Base-by-base conservation (phyloP, 1,140 invertebrate species). In the Trichonephila inaurata region DNA sequence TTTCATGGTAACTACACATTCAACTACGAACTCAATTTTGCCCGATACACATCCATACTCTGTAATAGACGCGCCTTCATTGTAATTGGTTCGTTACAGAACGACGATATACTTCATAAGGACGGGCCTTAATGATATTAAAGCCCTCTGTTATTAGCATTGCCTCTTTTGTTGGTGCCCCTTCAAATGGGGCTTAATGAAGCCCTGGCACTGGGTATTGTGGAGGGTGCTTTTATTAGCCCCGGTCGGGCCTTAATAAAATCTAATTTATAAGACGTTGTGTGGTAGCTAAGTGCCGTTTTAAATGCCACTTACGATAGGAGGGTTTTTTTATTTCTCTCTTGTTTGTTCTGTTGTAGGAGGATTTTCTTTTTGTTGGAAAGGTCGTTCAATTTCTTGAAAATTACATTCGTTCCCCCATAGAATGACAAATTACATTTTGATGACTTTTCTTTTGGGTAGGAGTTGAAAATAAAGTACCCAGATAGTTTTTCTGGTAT, bases 81-180 rank as follows among this genome's bases (percentile, higher is more conserved):
- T 90, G 89, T 90, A 90, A 90, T 90, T 90, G 89, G 89, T 69
- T 90, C 89, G 66, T 82, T 90, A 69, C 69, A 72, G 72, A 81
- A 33, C 51, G 16, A 69, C 66, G 89, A 69, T 90, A 90, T 90
- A 90, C 89, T 90, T 90, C 89, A 90, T 90, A 90, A 90, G 89
- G 89, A 90, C 81, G 51, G 40, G 64, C 69, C 61, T 40, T 90
- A 90, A 90, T 90, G 89, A 81, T 69, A 90, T 90, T 90, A 90
- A 90, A 90, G 58, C 89, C 64, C 72, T 77, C 89, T 81, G 69
- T 90, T 90, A 90, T 90, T 90, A 90, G 89, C 89, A 90, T 81
- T 90, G 58, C 33, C 72, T 90, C 89, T 90, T 90, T 90, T 90
- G 89, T 90, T 90, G 69, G 89, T 81, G 24, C 40, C 62, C 40